phyloP scores from a whole-genome alignment of 2,888 invertebrate species.

The Zhuqinia jingwanae region DNA sequence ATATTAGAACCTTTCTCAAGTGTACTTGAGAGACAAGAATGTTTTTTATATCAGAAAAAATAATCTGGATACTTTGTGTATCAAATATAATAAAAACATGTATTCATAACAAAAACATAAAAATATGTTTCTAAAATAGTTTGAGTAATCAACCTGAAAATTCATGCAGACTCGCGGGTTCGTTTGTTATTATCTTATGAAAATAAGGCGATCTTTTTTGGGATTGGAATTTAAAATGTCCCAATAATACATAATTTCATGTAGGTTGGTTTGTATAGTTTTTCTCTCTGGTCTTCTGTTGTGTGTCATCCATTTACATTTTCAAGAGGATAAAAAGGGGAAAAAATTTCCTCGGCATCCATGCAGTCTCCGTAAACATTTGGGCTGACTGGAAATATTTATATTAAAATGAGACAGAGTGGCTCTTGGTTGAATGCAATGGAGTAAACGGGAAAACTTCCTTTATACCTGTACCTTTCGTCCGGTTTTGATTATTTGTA shows the following conservation, averaged over 20 bases:
- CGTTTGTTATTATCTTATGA: no score
- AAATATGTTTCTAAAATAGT: not conserved
- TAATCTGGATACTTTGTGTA: no score
- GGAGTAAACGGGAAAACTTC: no score
- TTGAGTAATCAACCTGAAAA: slow-evolving; percentile 48
- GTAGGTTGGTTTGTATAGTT: slow-evolving; percentile 5
- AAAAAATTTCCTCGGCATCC: no score
- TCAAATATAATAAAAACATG: no score
- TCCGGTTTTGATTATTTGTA: no score
- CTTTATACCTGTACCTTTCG: no score
- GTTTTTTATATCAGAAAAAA: no score
- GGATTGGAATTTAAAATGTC: no score
- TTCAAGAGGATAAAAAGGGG: slow-evolving; percentile 39
- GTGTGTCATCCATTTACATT: slow-evolving; percentile 48
- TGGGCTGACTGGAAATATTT: slow-evolving; percentile 26
- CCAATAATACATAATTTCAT: slow-evolving; percentile 15
- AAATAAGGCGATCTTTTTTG: no score
- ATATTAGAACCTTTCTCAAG: not conserved
- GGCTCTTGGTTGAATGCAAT: not conserved
- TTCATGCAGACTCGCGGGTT: slow-evolving; percentile 2
- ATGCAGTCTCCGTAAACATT: slow-evolving; percentile 44
- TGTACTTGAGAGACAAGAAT: not conserved
- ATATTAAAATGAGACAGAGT: slow-evolving; percentile 45
- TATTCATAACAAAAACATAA: not conserved
- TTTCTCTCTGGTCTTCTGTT: not conserved